Percentiles rank a stretch among this genome's conserved stretches.
Evolutionary conservation across 2,888 invertebrate species (phyloP).

Genomic region (Ligdia adustata): DNA sequence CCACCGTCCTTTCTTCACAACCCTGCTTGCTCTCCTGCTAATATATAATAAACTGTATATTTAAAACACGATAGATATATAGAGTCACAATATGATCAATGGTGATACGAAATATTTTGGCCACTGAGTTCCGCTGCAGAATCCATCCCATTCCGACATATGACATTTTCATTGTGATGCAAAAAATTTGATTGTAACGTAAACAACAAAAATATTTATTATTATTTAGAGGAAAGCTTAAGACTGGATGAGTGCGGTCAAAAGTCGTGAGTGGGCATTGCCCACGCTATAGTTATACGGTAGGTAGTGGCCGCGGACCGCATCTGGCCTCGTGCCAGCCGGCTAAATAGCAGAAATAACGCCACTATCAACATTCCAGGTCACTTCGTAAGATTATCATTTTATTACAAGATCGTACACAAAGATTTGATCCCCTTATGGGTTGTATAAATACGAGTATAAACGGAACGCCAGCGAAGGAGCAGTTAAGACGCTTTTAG

Average conservation of each 20-base stretch:
- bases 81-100: no score
- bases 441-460: slow-evolving; percentile 40
- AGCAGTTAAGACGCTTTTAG: slow-evolving; percentile 16
- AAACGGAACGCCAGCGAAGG: slow-evolving; percentile 31
- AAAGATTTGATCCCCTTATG: slow-evolving; percentile 44
- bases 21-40: no score
- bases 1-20: no score
- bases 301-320: slow-evolving; percentile 43
- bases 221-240: slow-evolving; percentile 33
- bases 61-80: no score
- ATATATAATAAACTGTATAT: no score
- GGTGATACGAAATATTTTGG: no score
- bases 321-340: slow-evolving; percentile 74
- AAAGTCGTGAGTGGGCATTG: slow-evolving; percentile 65
- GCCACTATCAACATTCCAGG: slow-evolving; percentile 81
- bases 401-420: slow-evolving; percentile 54
- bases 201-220: slow-evolving; percentile 6
- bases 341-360: slow-evolving; percentile 79
- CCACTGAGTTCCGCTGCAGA: no score
- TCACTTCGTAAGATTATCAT: slow-evolving; percentile 76
- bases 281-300: slow-evolving; percentile 55
- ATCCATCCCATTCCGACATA: no score
- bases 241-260: slow-evolving; percentile 44
- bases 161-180: no score
- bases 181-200: no score